Evolutionary conservation across 2,113 vertebrate genomes (phyloP), one percentile per base, ranked within the genome.

Genomic region (Kryptolebias marmoratus): DNA sequence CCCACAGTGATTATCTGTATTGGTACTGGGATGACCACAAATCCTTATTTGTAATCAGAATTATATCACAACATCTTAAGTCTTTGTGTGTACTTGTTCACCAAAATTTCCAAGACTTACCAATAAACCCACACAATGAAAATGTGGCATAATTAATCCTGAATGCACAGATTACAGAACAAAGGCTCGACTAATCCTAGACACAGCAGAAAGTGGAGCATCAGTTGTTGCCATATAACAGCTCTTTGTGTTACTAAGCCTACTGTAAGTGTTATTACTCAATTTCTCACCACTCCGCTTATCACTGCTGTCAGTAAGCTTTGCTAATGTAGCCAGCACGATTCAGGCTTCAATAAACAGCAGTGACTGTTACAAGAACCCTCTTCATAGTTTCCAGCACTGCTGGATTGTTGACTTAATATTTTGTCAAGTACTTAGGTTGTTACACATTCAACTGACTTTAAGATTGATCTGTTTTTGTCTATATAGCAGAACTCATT

Each of bases 251-350:
- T 74, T 81, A 71, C 75, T 59, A 66, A 79, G 56, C 57, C 42
- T 31, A 45, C 71, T 73, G n/a, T 57, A 42, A 39, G n/a, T 49
- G 27, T 65, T 65, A 18, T 65, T 53, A 39, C 39, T 70, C 28
- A 52, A 53, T 74, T 68, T 80, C 68, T 52, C 74, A 64, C 57
- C 53, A 48, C 60, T 18, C 22, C 44, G 31, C 48, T 58, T 64
- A 59, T 57, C 30, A 50, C 55, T 9, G 32, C 55, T 53, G 66
- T 81, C 58, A 68, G 60, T 45, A 22, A n/a, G 36, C 2, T 58
- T 64, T 30, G 86, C 88, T 88, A 89, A 90, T 85, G 58, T 64
- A 84, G 77, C 79, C 42, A 18, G 50, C 22, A n/a, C 68, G 32
- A 70, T 67, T 57, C 61, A n/a, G 68, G 32, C 68, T 67, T 57